Evolutionary conservation across 2,797 vertebrate species (phyloP), one percentile per base, ranked within the genome.

Genomic region (Pantherophis vulpinus): DNA sequence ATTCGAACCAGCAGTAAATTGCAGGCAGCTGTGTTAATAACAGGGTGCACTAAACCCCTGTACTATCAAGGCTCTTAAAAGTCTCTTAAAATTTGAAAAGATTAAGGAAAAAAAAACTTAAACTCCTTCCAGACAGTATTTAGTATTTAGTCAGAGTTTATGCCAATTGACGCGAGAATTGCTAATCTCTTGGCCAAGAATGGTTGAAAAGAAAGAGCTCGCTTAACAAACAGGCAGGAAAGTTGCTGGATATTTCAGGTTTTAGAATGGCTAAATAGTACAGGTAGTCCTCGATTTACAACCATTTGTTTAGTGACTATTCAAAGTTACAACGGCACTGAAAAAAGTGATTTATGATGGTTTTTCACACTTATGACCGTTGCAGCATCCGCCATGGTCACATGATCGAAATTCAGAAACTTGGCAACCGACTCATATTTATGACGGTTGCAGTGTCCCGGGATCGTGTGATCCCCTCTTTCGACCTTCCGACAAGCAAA

Each of bases 361-460:
- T 25, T 5, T n/a, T 13, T 63, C 12, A 29, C 27, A n/a, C 11
- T 66, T 66, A n/a, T 14, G 12, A n/a, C 29, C 12, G 0, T n/a
- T n/a, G 29, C 9, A n/a, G 29, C 29, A 66, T 14, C 51, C 29
- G 12, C 12, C 12, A n/a, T 66, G 63, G 2, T n/a, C 63, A n/a
- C 1, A 0, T n/a, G 13, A 70, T 6, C 2, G 5, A 70, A 70
- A 70, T 32, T 32, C 14, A 8, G 6, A 32, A 0, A 2, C n/a
- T 70, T 70, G n/a, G n/a, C 66, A 32, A 70, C 66, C 0, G 6
- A 27, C 4, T 7, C 14, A n/a, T 70, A 70, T 70, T 32, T 70
- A 70, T 70, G 66, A 32, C 6, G 6, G 6, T 70, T 7, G 66
- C n/a, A 1, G 13, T 32, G 14, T 8, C 66, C 14, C 0, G 2